These are phyloP conservation scores for Neopipo cinnamomea DNA, from an alignment of 2,113 vertebrate species.

Conservation along the genomic window DNA sequence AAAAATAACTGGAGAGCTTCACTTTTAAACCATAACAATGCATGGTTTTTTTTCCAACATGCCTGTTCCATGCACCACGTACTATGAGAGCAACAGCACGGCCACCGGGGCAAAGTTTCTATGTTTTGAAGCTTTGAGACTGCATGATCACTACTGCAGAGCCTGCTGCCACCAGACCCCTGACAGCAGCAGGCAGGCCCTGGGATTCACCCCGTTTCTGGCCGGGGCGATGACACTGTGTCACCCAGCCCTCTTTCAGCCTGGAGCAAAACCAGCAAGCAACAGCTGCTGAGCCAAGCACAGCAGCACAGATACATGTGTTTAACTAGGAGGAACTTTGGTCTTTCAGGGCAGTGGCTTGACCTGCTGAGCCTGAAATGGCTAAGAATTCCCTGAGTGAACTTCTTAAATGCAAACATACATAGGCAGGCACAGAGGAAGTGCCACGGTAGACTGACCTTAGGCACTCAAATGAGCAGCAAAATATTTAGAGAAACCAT, in stretches of 20 bases:
- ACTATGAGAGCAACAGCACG: rapidly evolving
- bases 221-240: rapidly evolving
- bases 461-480: not conserved
- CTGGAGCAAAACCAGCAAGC: not conserved
- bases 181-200: not conserved
- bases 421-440: not conserved
- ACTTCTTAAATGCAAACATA: not conserved
- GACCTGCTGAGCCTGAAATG: not conserved
- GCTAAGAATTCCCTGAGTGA: not conserved
- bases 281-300: not conserved
- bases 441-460: not conserved
- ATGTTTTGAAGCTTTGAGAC: not conserved
- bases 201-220: not conserved
- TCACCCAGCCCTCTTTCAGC: not conserved
- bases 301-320: not conserved
- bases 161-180: not conserved
- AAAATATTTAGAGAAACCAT: not conserved
- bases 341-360: not conserved
- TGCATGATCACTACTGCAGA: not conserved
- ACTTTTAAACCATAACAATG: rapidly evolving
- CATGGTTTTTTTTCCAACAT: too few relatives aligned
- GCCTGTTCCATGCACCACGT: rapidly evolving
- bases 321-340: not conserved
- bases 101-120: not conserved
- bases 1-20: not conserved